Percentiles rank a stretch among this genome's conserved stretches.
These are phyloP conservation scores for Heliconius hermathena DNA, from an alignment of 1,140 invertebrate genomes.

Conservation along the genomic window DNA sequence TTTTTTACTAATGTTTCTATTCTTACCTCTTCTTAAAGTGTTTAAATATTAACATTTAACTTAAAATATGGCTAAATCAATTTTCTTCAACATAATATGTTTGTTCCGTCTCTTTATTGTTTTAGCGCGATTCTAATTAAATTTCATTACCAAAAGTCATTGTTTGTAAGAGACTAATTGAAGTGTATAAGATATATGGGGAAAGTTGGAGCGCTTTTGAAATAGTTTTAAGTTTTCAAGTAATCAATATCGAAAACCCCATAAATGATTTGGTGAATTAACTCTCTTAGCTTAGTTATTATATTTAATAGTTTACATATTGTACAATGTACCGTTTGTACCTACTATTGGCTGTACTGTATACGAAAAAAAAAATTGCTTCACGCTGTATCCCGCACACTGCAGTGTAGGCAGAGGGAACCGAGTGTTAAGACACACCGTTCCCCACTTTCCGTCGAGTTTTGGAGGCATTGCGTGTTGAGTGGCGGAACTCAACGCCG, in stretches of 20 bases:
- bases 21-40: too few species aligned
- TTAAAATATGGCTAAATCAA: not conserved
- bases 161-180: conserved; percentile 25
- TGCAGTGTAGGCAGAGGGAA: too few species aligned
- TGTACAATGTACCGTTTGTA: too few species aligned
- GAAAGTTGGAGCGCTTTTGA: not conserved
- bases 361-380: too few species aligned
- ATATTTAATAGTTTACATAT: not conserved
- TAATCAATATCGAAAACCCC: not conserved
- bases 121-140: conserved; percentile 26
- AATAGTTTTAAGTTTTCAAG: conserved; percentile 4
- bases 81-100: conserved; percentile 5
- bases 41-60: too few species aligned
- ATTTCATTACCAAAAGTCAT: conserved; percentile 18
- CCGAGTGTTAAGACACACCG: too few species aligned
- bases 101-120: conserved; percentile 14
- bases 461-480: too few species aligned
- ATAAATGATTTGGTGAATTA: not conserved
- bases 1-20: too few species aligned
- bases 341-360: too few species aligned
- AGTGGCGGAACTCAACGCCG: too few species aligned
- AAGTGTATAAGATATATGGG: conserved; percentile 16
- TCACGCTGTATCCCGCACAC: too few species aligned
- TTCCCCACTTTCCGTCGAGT: too few species aligned
- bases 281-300: not conserved